Evolutionary conservation across 2,888 invertebrate species (phyloP), one percentile per base, ranked within the genome.

Genomic region (Trissolcus japonicus): DNA sequence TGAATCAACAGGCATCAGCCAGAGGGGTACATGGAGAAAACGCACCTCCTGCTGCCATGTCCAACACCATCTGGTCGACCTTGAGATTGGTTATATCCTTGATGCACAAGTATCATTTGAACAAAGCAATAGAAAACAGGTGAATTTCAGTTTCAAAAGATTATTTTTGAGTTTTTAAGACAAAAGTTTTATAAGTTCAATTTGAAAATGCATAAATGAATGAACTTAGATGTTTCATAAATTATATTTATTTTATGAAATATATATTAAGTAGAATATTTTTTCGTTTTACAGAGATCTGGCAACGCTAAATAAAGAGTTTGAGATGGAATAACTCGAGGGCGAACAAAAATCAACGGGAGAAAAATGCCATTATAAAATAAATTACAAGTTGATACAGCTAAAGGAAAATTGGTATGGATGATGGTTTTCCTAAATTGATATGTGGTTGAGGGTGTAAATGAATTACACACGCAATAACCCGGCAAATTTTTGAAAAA

Each of bases 31-130:
- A 89, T 62, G 86, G 86, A 11, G 87, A 88, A 60, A 90, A 89
- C 80, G 83, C 87, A 35, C 85, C 91, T 53, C 89, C 90, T 1
- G 89, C 83, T 84, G 91, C 92, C 75, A 95, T 95, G 95, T 98
- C 98, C 0, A 95, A 96, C 81, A 95, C 95, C 48, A 97, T 98
- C 87, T 98, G 98, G 98, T 94, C 95, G 60, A 98, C 97, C 0
- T 90, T 98, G 65, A 92, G 96, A 85, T 95, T 98, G 93, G 95
- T 96, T 46, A 91, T 95, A 62, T 95, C 96, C 4, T 90, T 97
- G 78, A 93, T 97, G 93, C 91, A 92, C 72, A 90, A 91, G 76
- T 87, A 90, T 46, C 91, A 92, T 80, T 88, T 93, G 21, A 89
- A 90, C 75, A 89, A 90, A 59, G 90, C 90, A 48, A 90, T 92